Conservation (phyloP, 2,113 vertebrate genomes). For the Potamarius usumacintae region DNA sequence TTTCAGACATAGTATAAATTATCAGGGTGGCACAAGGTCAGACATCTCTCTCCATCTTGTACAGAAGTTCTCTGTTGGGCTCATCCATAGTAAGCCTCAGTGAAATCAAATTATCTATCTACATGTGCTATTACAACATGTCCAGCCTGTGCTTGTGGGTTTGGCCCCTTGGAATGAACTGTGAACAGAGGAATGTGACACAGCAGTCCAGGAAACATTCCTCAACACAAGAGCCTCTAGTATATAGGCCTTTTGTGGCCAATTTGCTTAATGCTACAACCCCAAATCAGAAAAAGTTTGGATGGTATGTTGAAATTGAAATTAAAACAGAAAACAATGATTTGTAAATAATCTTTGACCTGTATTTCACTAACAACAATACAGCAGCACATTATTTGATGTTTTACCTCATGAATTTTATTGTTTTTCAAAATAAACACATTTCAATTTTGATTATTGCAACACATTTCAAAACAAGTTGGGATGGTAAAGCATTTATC, state of each 20-base stretch:
- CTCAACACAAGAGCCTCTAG: background rate
- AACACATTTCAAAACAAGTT: too few relatives aligned
- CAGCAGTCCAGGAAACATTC: background rate
- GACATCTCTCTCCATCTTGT: background rate
- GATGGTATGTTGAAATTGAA: too few relatives aligned
- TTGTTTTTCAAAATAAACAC: too few relatives aligned
- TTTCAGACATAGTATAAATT: background rate
- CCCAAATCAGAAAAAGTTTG: too few relatives aligned
- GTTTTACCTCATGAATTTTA: too few relatives aligned
- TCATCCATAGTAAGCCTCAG: background rate
- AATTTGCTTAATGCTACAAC: background rate
- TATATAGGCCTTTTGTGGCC: conserved; percentile 4
- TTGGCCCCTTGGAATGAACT: background rate
- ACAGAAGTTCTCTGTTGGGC: background rate
- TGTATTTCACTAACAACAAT: too few relatives aligned
- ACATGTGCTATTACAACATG: background rate
- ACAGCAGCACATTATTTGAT: too few relatives aligned
- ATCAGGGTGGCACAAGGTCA: background rate
- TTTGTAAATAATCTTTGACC: too few relatives aligned
- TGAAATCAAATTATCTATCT: background rate
- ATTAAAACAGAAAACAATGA: too few relatives aligned
- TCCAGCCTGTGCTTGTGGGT: background rate
- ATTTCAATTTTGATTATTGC: too few relatives aligned
- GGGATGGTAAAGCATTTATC: too few relatives aligned
- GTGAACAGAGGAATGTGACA: conserved; percentile 1